Percentiles rank a stretch among this genome's conserved stretches.
Conservation (phyloP, 1,140 invertebrate genomes). For the Whitmania pigra region DNA sequence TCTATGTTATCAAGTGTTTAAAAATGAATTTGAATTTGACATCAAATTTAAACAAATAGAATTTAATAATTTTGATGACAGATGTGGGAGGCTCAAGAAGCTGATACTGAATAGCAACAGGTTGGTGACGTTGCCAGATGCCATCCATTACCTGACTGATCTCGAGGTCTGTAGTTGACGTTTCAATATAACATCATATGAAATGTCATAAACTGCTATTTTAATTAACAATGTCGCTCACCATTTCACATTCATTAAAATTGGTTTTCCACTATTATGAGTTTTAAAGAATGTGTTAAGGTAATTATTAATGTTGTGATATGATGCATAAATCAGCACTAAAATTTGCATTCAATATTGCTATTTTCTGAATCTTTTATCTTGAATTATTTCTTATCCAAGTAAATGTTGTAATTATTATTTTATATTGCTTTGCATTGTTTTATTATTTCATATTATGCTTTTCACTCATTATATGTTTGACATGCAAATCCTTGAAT, state of each 20-base stretch:
- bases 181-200: too few relatives aligned
- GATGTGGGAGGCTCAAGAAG: conserved; percentile 89
- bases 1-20: not conserved
- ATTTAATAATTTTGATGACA: too few relatives aligned
- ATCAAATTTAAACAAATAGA: too few relatives aligned
- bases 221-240: not conserved
- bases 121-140: conserved; percentile 89
- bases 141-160: conserved; percentile 86
- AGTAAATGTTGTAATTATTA: too few relatives aligned
- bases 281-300: too few relatives aligned
- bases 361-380: too few relatives aligned
- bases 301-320: not conserved
- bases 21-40: not conserved
- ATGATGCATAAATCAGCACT: not conserved
- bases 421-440: too few relatives aligned
- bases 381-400: too few relatives aligned
- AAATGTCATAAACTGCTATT: not conserved
- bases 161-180: conserved; percentile 43
- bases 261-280: not conserved
- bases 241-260: not conserved
- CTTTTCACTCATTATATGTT: not conserved
- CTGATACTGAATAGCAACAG: conserved; percentile 83
- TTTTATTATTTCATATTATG: too few relatives aligned
- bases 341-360: too few relatives aligned
- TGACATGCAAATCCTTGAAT: conserved; percentile 11